Conservation (phyloP, 2,888 invertebrate species). For the Rhagonycha lutea region DNA sequence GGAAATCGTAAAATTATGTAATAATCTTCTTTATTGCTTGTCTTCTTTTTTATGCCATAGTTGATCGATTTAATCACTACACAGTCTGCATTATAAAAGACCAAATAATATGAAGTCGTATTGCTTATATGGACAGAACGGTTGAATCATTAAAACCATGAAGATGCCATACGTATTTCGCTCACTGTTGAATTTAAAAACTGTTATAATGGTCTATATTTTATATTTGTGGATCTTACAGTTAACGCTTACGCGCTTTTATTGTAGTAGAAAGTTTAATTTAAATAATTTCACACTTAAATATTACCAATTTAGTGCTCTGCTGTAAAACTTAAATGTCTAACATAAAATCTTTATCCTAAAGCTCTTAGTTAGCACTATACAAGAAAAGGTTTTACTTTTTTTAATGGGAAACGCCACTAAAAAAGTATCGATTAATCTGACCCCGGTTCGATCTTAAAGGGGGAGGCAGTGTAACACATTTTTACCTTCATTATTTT, state of each 20-base stretch:
- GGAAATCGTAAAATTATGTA: background rate
- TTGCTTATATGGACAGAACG: background rate
- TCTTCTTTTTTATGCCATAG: background rate
- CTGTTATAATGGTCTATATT: background rate
- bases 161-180: background rate
- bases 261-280: background rate
- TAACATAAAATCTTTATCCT: background rate
- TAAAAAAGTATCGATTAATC: background rate
- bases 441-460: no score
- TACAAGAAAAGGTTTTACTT: background rate
- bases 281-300: background rate
- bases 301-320: background rate
- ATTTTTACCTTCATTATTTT: no score
- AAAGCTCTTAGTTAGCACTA: background rate
- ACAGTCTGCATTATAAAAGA: background rate
- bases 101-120: background rate
- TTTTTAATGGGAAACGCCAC: background rate
- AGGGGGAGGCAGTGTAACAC: no score
- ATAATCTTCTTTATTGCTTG: background rate
- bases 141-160: background rate
- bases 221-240: background rate
- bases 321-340: background rate
- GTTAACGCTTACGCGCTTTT: background rate
- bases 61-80: background rate
- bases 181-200: background rate